Percentiles rank a stretch among this genome's conserved stretches.
These are phyloP conservation scores for Eonycteris spelaea DNA, from an alignment of 2,113 vertebrate species.

Conservation along the genomic window DNA sequence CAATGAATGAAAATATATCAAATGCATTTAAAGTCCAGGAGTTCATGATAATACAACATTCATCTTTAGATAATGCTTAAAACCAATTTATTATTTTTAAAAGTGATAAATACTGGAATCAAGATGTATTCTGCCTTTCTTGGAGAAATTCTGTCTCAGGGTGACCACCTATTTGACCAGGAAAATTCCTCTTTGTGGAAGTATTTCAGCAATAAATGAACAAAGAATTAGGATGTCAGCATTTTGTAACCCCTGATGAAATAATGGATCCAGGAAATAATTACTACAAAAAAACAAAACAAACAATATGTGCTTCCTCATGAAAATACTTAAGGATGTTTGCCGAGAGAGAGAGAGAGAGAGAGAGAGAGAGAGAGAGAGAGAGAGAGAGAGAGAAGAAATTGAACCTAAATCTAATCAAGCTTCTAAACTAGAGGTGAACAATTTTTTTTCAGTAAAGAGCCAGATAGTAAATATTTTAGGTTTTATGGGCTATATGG, in stretches of 20 bases:
- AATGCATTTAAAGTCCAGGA: not conserved
- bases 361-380: too few species aligned
- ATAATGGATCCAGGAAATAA: not conserved
- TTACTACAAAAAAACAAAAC: not conserved
- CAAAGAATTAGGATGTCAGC: not conserved
- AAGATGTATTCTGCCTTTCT: not conserved
- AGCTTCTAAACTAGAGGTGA: not conserved
- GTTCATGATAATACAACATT: not conserved
- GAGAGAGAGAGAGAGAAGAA: too few species aligned
- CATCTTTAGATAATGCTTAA: not conserved
- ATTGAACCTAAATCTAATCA: not conserved
- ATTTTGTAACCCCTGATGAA: not conserved
- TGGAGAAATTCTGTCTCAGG: not conserved
- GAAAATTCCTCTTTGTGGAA: not conserved
- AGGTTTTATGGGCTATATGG: not conserved
- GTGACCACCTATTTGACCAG: not conserved
- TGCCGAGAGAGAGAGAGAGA: not conserved
- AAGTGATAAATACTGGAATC: not conserved
- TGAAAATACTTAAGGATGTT: not conserved
- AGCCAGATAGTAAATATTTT: not conserved
- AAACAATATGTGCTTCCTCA: not conserved
- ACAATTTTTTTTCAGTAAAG: not conserved
- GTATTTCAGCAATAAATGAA: not conserved
- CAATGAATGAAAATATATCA: not conserved
- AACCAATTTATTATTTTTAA: not conserved